A percentile compares a stretch with the other conserved stretches of the same genome.
These are phyloP conservation scores for Drosophila nigromelanica DNA, from an alignment of 1,140 invertebrate genomes.

Conservation along the genomic window DNA sequence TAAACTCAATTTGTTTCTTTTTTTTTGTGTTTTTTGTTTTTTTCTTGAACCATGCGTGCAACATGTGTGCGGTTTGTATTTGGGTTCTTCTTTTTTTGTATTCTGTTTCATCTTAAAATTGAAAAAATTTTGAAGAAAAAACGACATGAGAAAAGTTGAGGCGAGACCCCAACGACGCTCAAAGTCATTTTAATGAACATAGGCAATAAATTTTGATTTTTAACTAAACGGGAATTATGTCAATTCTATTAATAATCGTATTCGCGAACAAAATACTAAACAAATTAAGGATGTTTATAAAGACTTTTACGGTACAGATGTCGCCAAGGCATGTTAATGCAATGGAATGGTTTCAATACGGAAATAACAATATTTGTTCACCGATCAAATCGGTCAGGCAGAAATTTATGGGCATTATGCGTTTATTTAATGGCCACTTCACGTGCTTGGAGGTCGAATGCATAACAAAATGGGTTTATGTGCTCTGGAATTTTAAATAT, in stretches of 20 bases:
- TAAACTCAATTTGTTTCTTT: conserved; percentile 25
- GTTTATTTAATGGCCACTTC: conserved; percentile 27
- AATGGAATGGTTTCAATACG: background rate
- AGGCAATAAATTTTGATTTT: conserved; percentile 65
- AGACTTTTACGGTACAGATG: conserved; percentile 26
- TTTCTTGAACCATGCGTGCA: conserved; percentile 60
- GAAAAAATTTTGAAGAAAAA: background rate
- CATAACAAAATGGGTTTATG: conserved; percentile 24
- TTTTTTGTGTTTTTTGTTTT: conserved; percentile 13
- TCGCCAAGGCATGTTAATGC: conserved; percentile 15
- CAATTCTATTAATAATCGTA: conserved; percentile 71
- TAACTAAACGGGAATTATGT: conserved; percentile 71
- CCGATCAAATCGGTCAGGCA: background rate
- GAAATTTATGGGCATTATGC: conserved; percentile 3
- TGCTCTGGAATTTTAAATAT: background rate
- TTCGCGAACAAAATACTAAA: conserved; percentile 30
- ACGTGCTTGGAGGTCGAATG: conserved; percentile 24
- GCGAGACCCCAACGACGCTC: conserved; percentile 28
- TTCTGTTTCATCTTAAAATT: conserved; percentile 42
- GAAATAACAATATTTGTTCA: background rate
- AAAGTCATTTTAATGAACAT: conserved; percentile 62
- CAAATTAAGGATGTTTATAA: conserved; percentile 70
- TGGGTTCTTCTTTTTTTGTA: conserved; percentile 23
- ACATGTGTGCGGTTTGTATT: conserved; percentile 62
- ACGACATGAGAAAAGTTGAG: too few relatives aligned